phyloP scores from a whole-genome alignment of 2,888 invertebrate species.

The Creontiades dilutus region DNA sequence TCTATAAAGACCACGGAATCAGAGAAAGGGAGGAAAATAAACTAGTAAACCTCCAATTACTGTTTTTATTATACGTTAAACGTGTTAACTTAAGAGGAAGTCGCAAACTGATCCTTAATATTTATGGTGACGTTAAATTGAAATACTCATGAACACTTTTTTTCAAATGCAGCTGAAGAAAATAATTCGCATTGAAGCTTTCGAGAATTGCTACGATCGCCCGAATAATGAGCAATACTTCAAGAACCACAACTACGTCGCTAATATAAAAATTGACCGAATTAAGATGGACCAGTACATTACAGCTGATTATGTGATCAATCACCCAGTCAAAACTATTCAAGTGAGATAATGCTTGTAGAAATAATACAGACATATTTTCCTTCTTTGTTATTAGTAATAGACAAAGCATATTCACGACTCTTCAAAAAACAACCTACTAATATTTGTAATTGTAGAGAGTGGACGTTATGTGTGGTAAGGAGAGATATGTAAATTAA shows the following conservation, averaged over 20 bases:
- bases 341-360: background rate
- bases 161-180: conserved; percentile 29
- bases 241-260: conserved; percentile 46
- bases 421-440: too few species aligned
- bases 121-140: too few species aligned
- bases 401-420: too few species aligned
- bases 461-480: too few species aligned
- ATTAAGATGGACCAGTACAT: conserved; percentile 51
- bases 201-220: conserved; percentile 54
- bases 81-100: too few species aligned
- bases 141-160: background rate
- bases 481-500: too few species aligned
- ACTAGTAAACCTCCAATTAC: too few species aligned
- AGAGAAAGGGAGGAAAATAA: too few species aligned
- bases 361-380: background rate
- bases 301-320: conserved; percentile 27
- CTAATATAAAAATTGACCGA: background rate
- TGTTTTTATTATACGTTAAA: too few species aligned
- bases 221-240: conserved; percentile 25
- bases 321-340: conserved; percentile 8
- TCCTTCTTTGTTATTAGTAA: background rate
- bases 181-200: conserved; percentile 50
- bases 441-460: too few species aligned
- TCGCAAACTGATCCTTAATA: too few species aligned
- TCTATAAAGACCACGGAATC: too few species aligned